phyloP scores from a whole-genome alignment of 2,797 vertebrate genomes.

The Cottoperca gobio region DNA sequence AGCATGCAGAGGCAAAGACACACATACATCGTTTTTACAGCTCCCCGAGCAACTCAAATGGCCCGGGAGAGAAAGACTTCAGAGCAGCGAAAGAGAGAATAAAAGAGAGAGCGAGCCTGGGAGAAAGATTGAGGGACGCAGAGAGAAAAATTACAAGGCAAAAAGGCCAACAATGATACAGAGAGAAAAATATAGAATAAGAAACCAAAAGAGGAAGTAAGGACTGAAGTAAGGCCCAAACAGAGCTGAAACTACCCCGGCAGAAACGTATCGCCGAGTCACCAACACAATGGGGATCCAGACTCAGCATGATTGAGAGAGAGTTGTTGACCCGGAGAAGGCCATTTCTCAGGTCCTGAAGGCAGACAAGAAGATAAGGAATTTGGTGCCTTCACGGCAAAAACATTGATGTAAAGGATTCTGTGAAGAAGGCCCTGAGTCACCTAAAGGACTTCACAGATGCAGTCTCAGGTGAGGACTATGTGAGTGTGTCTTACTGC shows the following conservation, averaged over 20 bases:
- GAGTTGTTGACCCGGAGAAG: not conserved
- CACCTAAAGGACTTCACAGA: not conserved
- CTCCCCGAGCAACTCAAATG: conserved; percentile 78
- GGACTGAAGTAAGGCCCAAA: not conserved
- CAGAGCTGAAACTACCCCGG: not conserved
- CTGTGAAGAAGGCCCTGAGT: not conserved
- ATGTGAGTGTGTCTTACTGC: not conserved
- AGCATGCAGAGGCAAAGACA: conserved; percentile 67
- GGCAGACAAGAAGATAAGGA: not conserved
- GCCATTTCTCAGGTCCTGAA: not conserved
- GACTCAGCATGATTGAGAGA: not conserved
- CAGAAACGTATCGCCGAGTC: not conserved
- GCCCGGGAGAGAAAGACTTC: conserved; percentile 63
- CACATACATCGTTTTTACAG: conserved; percentile 78
- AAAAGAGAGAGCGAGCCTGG: conserved; percentile 35
- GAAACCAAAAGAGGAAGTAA: conserved; percentile 12
- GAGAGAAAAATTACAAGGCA: conserved; percentile 52
- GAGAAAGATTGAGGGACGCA: conserved; percentile 39
- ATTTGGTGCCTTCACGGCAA: conserved; percentile 7
- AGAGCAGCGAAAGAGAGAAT: conserved; percentile 55
- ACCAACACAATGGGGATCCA: not conserved
- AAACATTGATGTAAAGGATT: not conserved
- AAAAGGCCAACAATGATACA: conserved; percentile 48
- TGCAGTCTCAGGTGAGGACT: not conserved
- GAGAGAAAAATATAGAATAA: conserved; percentile 33